These are phyloP conservation scores for Asbolus verrucosus DNA, from an alignment of 1,140 invertebrate genomes.

Conservation along the genomic window DNA sequence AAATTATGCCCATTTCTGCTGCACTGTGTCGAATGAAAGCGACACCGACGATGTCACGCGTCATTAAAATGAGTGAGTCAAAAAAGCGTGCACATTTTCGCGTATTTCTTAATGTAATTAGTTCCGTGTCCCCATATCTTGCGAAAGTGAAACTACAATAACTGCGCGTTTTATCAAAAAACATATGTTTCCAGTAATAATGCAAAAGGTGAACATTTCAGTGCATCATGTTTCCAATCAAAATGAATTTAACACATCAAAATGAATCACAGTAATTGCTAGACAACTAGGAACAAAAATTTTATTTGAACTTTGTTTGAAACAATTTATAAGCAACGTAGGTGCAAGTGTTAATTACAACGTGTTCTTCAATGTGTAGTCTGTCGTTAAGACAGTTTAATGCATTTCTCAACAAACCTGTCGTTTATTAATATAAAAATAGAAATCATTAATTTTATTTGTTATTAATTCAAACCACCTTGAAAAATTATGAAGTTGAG, in stretches of 20 bases:
- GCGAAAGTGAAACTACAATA: no score
- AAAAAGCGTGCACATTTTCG: slow-evolving; percentile 15
- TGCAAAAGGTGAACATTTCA: no score
- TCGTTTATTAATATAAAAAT: background rate
- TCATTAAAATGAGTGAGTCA: slow-evolving; percentile 14
- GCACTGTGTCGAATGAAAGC: background rate
- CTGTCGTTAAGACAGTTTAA: slow-evolving; percentile 2
- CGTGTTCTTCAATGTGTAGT: background rate
- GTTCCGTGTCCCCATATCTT: slow-evolving; percentile 24
- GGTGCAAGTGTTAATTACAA: background rate
- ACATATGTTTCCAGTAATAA: no score
- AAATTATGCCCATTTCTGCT: background rate
- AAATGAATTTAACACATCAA: no score
- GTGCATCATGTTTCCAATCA: no score
- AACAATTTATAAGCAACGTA: background rate
- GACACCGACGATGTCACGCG: background rate
- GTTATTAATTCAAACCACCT: background rate
- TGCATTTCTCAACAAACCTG: background rate
- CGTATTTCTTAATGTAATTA: slow-evolving; percentile 6
- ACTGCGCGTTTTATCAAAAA: no score
- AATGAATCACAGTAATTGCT: no score
- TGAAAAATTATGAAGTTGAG: slow-evolving; percentile 2
- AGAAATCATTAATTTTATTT: background rate
- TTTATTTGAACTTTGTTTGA: background rate
- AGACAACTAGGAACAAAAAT: no score